A percentile compares a stretch with the other conserved stretches of the same genome.
Conservation (phyloP, 2,888 invertebrate genomes). For the Caradrina clavipalpis region DNA sequence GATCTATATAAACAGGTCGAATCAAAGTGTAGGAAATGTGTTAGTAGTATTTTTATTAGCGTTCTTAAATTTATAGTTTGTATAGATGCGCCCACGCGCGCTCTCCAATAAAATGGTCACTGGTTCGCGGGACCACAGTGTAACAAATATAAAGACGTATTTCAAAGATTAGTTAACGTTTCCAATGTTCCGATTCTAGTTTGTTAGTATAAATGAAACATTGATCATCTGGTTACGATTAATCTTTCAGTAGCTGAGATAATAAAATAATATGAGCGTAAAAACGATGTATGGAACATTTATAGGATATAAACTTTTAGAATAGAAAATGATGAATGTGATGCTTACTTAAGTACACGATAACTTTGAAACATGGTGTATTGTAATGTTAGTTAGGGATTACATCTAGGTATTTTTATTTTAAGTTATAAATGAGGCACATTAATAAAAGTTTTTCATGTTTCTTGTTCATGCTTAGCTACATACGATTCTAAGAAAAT, state of each 20-base stretch:
- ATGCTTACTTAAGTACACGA: slow-evolving; percentile 25
- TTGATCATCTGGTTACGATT: slow-evolving; percentile 60
- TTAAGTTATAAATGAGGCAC: slow-evolving; percentile 23
- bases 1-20: slow-evolving; percentile 89
- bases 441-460: slow-evolving; percentile 16
- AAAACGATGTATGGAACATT: slow-evolving; percentile 21
- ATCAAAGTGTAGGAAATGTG: slow-evolving; percentile 89
- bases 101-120: slow-evolving; percentile 81
- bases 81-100: slow-evolving; percentile 85
- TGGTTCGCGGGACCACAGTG: slow-evolving; percentile 73
- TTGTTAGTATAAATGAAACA: slow-evolving; percentile 55
- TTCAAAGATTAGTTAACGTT: slow-evolving; percentile 50
- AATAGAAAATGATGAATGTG: slow-evolving; percentile 50
- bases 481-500: slow-evolving; percentile 19
- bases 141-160: slow-evolving; percentile 77
- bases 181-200: slow-evolving; percentile 57
- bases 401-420: neutral
- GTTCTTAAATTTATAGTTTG: slow-evolving; percentile 87
- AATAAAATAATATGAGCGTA: slow-evolving; percentile 52
- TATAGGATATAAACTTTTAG: slow-evolving; percentile 22
- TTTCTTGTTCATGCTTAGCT: slow-evolving; percentile 1
- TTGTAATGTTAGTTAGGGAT: slow-evolving; percentile 12
- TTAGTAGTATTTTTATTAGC: slow-evolving; percentile 89
- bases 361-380: slow-evolving; percentile 39
- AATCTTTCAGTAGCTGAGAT: slow-evolving; percentile 58